Conservation (phyloP, 2,113 vertebrate genomes). For the Phycodurus eques region DNA sequence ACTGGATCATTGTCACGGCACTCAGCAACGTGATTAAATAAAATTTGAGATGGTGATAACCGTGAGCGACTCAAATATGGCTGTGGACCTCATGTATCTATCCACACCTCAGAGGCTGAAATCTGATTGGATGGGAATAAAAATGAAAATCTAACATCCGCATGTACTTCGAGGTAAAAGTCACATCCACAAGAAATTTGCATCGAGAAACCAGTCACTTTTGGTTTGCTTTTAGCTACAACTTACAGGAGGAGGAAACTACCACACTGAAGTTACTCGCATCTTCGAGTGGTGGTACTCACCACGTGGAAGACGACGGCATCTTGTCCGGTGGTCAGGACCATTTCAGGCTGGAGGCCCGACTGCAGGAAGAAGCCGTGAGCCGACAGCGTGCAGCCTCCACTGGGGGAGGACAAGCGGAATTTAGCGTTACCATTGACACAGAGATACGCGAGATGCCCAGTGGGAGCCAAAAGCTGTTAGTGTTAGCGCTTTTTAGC, state of each 20-base stretch:
- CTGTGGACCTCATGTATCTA: no score
- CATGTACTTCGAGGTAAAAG: no score
- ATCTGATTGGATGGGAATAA: not conserved
- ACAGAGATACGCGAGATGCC: conserved; percentile 37
- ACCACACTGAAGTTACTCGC: not conserved
- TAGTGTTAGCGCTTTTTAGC: conserved; percentile 46
- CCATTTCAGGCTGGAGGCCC: conserved; percentile 87
- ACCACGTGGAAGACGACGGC: conserved; percentile 88
- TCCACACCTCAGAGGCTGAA: not conserved
- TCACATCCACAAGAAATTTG: no score
- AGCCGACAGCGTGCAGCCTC: conserved; percentile 92
- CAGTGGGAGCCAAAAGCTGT: conserved; percentile 55
- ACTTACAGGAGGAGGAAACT: not conserved
- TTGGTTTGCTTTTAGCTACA: no score
- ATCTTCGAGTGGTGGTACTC: conserved; percentile 61
- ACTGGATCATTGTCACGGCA: no score
- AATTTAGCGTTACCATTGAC: conserved; percentile 25
- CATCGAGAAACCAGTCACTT: no score
- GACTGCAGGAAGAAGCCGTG: conserved; percentile 88
- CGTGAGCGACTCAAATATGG: no score
- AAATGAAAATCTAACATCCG: no score
- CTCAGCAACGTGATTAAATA: no score
- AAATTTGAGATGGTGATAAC: no score
- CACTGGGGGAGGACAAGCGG: conserved; percentile 67
- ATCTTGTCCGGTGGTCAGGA: conserved; percentile 82